These are phyloP conservation scores for Pemphigus obesinymphae DNA, from an alignment of 1,140 invertebrate genomes.

Conservation along the genomic window DNA sequence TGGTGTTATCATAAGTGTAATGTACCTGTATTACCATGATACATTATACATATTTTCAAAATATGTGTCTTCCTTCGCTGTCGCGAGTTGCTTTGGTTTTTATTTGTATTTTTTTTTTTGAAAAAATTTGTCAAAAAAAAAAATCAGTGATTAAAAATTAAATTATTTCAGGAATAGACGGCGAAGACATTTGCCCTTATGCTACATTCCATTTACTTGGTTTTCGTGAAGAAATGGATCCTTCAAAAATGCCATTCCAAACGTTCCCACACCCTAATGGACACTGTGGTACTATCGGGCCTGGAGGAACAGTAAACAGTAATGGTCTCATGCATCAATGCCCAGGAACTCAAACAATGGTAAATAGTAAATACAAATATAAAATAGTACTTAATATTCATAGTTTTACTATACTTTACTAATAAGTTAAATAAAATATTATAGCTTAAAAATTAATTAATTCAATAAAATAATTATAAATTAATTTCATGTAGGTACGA, in stretches of 20 bases:
- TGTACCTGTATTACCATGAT: neutral
- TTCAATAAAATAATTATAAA: no score
- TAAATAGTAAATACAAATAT: conserved; percentile 49
- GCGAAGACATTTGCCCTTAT: conserved; percentile 91
- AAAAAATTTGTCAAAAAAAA: neutral
- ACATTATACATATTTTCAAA: no score
- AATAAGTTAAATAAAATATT: no score
- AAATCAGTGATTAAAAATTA: neutral
- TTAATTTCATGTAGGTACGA: no score
- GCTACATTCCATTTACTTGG: conserved; percentile 89
- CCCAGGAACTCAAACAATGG: conserved; percentile 81
- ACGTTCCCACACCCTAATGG: conserved; percentile 79
- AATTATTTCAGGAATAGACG: conserved; percentile 65
- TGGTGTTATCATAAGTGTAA: neutral
- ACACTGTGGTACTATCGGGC: conserved; percentile 73
- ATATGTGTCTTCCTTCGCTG: conserved; percentile 18
- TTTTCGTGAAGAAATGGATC: conserved; percentile 92
- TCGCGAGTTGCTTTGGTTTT: conserved; percentile 27
- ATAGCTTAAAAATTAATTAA: no score
- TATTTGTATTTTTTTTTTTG: conserved; percentile 17
- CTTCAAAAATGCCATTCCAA: conserved; percentile 79
- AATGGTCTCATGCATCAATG: conserved; percentile 68
- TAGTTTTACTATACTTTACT: neutral
- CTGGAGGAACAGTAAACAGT: conserved; percentile 59
- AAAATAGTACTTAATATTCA: neutral